Base-by-base conservation (phyloP, 37 sponge, comb jelly and placozoan species). In the Bolinopsis microptera region DNA sequence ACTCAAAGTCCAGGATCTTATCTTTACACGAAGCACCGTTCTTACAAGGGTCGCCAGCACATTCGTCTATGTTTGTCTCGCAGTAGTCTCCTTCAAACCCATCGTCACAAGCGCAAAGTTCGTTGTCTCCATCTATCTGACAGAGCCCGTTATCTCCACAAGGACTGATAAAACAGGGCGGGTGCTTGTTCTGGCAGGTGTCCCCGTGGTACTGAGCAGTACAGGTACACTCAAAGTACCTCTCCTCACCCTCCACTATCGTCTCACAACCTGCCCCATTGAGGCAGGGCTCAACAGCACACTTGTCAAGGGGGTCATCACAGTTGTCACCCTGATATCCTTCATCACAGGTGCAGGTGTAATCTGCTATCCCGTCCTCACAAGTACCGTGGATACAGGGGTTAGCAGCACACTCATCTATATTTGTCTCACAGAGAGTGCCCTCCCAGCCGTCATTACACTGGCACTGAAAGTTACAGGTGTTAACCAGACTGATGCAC, bases 361-460 rank as follows among this genome's bases (percentile, higher is more conserved):
- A 86, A 0, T 26, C 90, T 3, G 67, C 90, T 0, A 3, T 22
- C 0, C 32, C 36, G 61, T 86, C 90, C 41, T 23, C 18, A 33
- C 90, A 86, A 24, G 41, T 86, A 25, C 90, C 90, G 61, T 86
- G 90, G 25, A 86, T 27, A 34, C 90, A 86, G 5, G 93, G 93
- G 16, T 18, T 24, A 70, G 31, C n/a, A 1, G 69, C 76, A 35
- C 93, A 93, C 39, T 93, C 93, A 28, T 93, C 76, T 24, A 69
- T 30, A 8, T 41, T 41, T 1, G 37, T 21, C 27, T 24, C 26
- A 30, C 90, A 86, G 61, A 86, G 90, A 28, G 40, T 25, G 26
- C 90, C 90, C 48, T 39, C 61, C 90, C 90, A 86, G 61, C 90
- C 90, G 30, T 86, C 90, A 0, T 86, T 23, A 48, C 90, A 86